phyloP scores from a whole-genome alignment of 2,797 vertebrate species.

The Chaetophractus vellerosus region DNA sequence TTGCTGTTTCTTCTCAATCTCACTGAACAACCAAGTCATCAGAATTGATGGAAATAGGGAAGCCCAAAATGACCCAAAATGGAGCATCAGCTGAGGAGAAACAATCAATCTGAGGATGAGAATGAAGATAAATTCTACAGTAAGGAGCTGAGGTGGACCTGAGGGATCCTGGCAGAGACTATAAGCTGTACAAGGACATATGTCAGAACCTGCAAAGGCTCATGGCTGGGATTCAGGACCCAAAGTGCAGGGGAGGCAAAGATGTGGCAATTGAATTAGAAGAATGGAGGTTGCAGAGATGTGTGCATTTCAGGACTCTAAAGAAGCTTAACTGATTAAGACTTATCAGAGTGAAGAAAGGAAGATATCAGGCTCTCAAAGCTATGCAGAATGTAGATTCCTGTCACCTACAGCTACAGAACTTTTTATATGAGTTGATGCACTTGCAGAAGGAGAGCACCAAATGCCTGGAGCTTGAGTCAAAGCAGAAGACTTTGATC shows the following conservation, averaged over 20 bases:
- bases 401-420: constrained; percentile 98
- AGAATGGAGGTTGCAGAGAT: constrained; percentile 94
- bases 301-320: constrained; percentile 97
- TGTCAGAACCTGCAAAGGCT: no score
- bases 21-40: constrained; percentile 88
- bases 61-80: constrained; percentile 95
- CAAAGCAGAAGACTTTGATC: constrained; percentile 99
- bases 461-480: constrained; percentile 99
- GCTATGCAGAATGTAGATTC: constrained; percentile 98
- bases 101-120: constrained; percentile 92
- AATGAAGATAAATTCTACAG: constrained; percentile 94
- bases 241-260: no score
- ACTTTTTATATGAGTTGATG: constrained; percentile 98
- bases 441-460: constrained; percentile 99
- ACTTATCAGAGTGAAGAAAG: constrained; percentile 97
- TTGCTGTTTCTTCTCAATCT: neutral
- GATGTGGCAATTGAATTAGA: constrained; percentile 93
- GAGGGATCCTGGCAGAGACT: constrained; percentile 95
- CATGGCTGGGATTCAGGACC: no score
- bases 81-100: constrained; percentile 94
- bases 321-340: constrained; percentile 98
- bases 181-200: constrained; percentile 41
- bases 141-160: constrained; percentile 96
- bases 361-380: constrained; percentile 98
- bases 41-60: constrained; percentile 96